Evolutionary conservation across 2,113 vertebrate species (phyloP).

Genomic region (Zapus hudsonius): DNA sequence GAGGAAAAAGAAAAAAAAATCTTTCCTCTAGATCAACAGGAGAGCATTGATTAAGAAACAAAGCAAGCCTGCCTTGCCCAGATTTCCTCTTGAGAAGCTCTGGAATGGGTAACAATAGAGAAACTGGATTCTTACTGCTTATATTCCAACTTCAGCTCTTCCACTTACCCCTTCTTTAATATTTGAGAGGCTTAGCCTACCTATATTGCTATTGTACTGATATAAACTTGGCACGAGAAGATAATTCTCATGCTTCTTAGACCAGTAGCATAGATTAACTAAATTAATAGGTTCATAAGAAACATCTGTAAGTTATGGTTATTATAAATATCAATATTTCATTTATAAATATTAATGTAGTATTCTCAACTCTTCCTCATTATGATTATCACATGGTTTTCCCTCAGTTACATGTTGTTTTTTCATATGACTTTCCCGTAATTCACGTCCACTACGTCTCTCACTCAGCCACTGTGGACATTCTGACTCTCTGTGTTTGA

Average conservation of each 20-base stretch:
- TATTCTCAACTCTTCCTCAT: not conserved
- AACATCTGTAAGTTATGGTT: not conserved
- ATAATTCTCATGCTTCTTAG: not conserved
- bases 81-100: fast-evolving
- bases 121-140: not conserved
- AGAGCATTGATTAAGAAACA: not conserved
- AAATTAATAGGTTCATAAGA: not conserved
- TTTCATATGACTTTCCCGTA: not conserved
- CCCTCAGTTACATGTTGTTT: not conserved
- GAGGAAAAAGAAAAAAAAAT: not conserved
- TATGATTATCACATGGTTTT: not conserved
- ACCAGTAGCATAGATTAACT: not conserved
- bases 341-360: not conserved
- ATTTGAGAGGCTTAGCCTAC: not conserved
- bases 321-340: not conserved
- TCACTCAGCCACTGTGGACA: not conserved
- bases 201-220: not conserved
- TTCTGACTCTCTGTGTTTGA: not conserved
- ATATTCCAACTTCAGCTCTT: not conserved
- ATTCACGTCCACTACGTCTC: not conserved
- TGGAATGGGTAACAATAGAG: not conserved
- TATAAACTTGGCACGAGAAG: not conserved
- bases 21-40: fast-evolving
- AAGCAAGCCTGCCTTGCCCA: not conserved
- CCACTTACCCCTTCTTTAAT: too few species aligned